These are phyloP conservation scores for Lerista edwardsae DNA, from an alignment of 2,797 vertebrate species.

Conservation along the genomic window DNA sequence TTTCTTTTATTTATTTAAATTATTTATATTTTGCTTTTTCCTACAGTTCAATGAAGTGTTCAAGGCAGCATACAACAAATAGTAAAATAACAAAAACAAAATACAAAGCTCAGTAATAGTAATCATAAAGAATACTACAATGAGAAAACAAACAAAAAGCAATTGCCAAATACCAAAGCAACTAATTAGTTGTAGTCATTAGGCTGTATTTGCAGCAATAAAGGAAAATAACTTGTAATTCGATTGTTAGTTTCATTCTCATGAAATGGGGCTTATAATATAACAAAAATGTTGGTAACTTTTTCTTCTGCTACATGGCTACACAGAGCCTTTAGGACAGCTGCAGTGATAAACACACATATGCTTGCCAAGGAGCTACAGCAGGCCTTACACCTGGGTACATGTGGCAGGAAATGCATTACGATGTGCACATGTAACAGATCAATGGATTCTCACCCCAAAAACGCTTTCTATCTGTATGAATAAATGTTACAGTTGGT, in stretches of 20 bases:
- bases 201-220: background rate
- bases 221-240: background rate
- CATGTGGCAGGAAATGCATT: background rate
- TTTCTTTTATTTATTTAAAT: background rate
- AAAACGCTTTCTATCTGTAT: too few relatives aligned
- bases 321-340: background rate
- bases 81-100: too few relatives aligned
- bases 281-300: background rate
- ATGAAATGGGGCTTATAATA: background rate
- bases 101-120: too few relatives aligned
- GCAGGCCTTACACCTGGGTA: background rate
- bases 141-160: too few relatives aligned
- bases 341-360: background rate
- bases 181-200: slow-evolving; percentile 4
- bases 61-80: too few relatives aligned
- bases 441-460: too few relatives aligned
- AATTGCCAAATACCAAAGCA: too few relatives aligned
- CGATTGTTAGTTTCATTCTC: background rate
- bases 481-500: too few relatives aligned
- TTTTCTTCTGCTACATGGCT: background rate
- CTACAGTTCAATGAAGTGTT: too few relatives aligned
- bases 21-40: too few relatives aligned
- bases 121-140: too few relatives aligned
- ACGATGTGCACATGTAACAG: too few relatives aligned
- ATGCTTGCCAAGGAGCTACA: background rate